Evolutionary conservation across 2,113 vertebrate genomes (phyloP).

Genomic region (Carollia perspicillata): DNA sequence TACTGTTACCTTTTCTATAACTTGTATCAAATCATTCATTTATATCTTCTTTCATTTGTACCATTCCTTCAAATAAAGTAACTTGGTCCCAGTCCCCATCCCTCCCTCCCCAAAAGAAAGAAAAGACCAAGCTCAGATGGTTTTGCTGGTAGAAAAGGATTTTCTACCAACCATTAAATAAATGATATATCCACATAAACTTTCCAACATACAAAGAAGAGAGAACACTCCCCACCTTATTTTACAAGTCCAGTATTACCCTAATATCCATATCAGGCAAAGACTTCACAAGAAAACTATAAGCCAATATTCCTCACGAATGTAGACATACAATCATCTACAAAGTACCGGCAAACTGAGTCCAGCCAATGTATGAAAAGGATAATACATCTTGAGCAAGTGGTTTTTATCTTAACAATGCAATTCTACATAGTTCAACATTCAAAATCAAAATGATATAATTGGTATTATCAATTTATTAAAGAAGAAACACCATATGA

Average conservation of each 20-base stretch:
- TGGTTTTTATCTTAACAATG: background rate
- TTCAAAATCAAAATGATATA: background rate
- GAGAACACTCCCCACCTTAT: background rate
- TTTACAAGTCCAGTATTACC: background rate
- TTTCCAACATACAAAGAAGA: background rate
- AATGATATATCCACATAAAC: background rate
- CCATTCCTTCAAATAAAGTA: no score
- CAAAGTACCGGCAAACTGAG: background rate
- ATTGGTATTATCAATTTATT: background rate
- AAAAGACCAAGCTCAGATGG: background rate
- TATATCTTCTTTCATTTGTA: no score
- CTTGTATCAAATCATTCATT: no score
- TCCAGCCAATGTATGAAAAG: background rate
- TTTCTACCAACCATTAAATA: background rate
- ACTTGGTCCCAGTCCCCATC: no score
- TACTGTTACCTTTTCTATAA: no score
- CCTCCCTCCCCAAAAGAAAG: no score
- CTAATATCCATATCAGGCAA: background rate
- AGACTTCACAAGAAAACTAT: background rate
- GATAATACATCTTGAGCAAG: background rate
- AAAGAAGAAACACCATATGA: background rate
- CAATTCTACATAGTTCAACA: background rate
- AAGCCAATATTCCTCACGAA: background rate
- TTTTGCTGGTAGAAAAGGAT: background rate
- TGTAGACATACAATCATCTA: background rate